A percentile compares a stretch with the other conserved stretches of the same genome.
These are phyloP conservation scores for Ormia ochracea DNA, from an alignment of 2,888 invertebrate species.

Conservation along the genomic window DNA sequence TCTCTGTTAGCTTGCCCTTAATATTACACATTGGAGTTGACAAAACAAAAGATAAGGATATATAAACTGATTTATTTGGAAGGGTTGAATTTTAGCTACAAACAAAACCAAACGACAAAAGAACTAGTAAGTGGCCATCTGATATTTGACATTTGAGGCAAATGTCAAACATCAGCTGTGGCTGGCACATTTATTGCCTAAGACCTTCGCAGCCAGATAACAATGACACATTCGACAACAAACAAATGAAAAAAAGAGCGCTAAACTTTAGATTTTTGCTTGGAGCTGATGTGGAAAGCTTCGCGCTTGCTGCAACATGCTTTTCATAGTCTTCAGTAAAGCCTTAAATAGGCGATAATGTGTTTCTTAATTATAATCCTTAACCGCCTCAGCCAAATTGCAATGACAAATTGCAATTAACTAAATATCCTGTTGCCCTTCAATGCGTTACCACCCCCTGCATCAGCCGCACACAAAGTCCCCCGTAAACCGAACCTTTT, in stretches of 20 bases:
- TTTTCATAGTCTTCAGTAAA: no score
- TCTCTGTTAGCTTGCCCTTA: slow-evolving; percentile 61
- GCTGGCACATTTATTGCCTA: slow-evolving; percentile 54
- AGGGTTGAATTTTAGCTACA: slow-evolving; percentile 49
- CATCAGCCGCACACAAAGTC: slow-evolving; percentile 7
- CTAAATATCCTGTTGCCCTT: slow-evolving; percentile 20
- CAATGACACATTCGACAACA: background rate
- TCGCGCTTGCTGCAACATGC: no score
- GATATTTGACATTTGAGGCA: slow-evolving; percentile 52
- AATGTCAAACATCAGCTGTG: slow-evolving; percentile 55
- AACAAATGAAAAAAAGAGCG: background rate
- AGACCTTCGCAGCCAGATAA: slow-evolving; percentile 7
- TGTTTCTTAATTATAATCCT: background rate
- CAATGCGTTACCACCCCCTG: slow-evolving; percentile 19
- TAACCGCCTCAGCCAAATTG: background rate
- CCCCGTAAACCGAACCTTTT: background rate
- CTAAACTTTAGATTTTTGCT: no score
- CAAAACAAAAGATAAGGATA: slow-evolving; percentile 60
- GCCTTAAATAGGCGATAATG: background rate
- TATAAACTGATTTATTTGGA: slow-evolving; percentile 39
- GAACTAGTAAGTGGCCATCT: slow-evolving; percentile 51
- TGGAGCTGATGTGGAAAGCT: no score
- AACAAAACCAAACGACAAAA: background rate
- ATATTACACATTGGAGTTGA: slow-evolving; percentile 63
- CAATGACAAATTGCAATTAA: slow-evolving; percentile 12